Evolutionary conservation across 2,797 vertebrate species (phyloP), one percentile per base, ranked within the genome.

Genomic region (Mionectes olivaceus): DNA sequence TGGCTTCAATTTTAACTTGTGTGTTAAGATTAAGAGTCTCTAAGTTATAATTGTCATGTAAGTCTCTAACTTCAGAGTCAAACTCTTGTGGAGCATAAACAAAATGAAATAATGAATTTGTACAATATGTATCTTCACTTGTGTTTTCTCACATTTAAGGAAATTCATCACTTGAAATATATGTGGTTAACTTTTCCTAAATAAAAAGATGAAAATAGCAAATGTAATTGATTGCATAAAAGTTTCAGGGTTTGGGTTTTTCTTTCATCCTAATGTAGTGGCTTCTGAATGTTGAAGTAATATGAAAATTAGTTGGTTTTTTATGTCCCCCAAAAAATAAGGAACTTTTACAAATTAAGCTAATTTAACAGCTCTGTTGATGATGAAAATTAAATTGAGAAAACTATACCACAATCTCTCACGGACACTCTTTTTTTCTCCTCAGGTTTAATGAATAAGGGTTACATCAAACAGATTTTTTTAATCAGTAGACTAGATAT

Each of bases 381-480:
- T 37, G 10, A 65, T 25, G 9, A 55, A 85, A 85, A 79, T 32
- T 76, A 88, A 91, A 73, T 32, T 35, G 32, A 52, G n/a, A 33
- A 93, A 89, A 93, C 44, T 56, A 67, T 6, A 67, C 16, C n/a
- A 35, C 25, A 41, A 1, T 27, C 15, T 87, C 57, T 70, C 33
- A 69, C 0, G 0, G 27, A 67, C 14, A 28, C 4, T 57, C 4
- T 53, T 56, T 49, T 74, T 27, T 10, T 11, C 13, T 3, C 19
- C 23, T 33, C 30, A 73, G 6, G 12, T 87, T 83, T 91, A 79
- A 92, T 4, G 2, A 89, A 33, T 41, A 61, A 73, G 16, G 35
- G 75, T 32, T 86, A 64, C 30, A 86, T 25, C 47, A 85, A 85
- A 32, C 3, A 44, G n/a, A 76, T 44, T 27, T 49, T 76, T 37